Percentiles rank a stretch among this genome's conserved stretches.
phyloP scores from a whole-genome alignment of 2,113 vertebrate genomes.

The Chrysochloris asiatica region DNA sequence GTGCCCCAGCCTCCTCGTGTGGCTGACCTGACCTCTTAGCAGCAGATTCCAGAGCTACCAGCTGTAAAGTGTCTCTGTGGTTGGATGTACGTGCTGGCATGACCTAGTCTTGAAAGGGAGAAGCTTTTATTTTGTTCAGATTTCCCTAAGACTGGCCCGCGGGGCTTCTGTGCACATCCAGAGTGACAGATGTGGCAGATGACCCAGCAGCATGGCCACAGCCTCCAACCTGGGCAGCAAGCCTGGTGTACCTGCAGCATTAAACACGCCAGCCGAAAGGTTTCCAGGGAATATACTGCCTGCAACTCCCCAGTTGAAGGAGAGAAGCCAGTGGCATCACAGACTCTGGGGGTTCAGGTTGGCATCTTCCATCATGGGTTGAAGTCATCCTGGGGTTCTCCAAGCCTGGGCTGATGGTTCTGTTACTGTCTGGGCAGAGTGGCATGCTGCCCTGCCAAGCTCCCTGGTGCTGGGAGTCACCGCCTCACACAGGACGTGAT shows the following conservation, averaged over 20 bases:
- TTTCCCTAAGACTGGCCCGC: background rate
- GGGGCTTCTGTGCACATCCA: background rate
- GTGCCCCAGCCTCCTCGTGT: background rate
- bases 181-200: background rate
- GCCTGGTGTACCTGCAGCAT: background rate
- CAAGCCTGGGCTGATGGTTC: no score
- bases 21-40: background rate
- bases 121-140: background rate
- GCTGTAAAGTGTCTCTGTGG: background rate
- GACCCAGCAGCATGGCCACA: background rate
- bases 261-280: background rate
- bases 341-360: background rate
- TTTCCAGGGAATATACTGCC: background rate
- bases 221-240: conserved; percentile 25
- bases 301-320: no score
- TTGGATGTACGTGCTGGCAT: background rate
- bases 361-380: background rate
- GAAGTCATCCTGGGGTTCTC: no score
- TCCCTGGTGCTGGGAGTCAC: background rate
- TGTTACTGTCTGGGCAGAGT: no score
- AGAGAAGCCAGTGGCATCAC: background rate
- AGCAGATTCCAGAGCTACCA: background rate
- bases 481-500: accelerated
- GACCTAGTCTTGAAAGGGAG: background rate
- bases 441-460: background rate